Evolutionary conservation across 2,797 vertebrate genomes (phyloP).

Genomic region (Chrysocyon brachyurus): DNA sequence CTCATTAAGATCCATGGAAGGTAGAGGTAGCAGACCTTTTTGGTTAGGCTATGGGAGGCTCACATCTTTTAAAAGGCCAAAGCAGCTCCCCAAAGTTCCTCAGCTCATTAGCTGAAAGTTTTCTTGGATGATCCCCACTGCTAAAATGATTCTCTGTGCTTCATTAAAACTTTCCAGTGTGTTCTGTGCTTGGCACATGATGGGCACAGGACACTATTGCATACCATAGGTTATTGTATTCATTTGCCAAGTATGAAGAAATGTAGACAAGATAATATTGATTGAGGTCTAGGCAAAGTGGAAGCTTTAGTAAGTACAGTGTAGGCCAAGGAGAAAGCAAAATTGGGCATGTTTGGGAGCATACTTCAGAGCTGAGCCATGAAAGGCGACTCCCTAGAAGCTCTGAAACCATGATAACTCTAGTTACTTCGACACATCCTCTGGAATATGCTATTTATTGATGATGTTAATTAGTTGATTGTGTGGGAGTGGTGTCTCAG

Average conservation of each 20-base stretch:
- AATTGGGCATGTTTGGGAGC: constrained; percentile 11
- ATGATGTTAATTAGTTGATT: constrained; percentile 6
- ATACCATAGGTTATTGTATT: constrained; percentile 46
- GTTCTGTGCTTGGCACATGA: neutral
- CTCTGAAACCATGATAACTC: constrained; percentile 54
- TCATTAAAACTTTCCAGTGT: neutral
- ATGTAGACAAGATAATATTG: neutral
- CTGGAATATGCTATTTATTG: constrained; percentile 56
- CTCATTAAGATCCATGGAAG: neutral
- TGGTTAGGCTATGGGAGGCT: neutral
- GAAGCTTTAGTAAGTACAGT: neutral
- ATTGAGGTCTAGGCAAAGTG: neutral
- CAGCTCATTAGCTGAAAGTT: neutral
- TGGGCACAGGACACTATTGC: neutral
- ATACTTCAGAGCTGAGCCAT: constrained; percentile 3
- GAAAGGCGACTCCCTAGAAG: neutral
- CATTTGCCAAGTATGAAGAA: constrained; percentile 9
- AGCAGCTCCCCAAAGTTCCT: neutral
- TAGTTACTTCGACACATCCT: constrained; percentile 52
- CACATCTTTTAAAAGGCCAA: constrained; percentile 6
- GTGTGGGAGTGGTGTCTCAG: neutral
- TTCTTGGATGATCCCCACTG: constrained; percentile 22
- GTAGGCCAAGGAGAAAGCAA: constrained; percentile 32
- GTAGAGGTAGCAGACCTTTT: neutral
- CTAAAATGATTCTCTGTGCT: neutral